Conservation (phyloP, 2,113 vertebrate species). For the Cheilinus undulatus region DNA sequence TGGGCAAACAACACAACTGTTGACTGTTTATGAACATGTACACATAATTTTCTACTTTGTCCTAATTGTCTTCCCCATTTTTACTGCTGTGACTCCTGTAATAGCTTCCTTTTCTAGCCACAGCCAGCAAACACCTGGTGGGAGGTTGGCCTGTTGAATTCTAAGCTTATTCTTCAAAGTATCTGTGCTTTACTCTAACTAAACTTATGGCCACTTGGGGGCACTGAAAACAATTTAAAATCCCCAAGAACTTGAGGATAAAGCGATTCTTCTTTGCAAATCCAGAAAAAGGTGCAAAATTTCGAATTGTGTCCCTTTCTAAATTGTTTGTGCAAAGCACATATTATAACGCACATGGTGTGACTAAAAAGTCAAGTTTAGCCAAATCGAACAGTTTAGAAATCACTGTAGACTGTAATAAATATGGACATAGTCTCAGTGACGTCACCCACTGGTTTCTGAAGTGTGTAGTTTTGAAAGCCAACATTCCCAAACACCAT, state of each 20-base stretch:
- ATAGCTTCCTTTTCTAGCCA: not conserved
- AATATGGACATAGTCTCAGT: too few relatives aligned
- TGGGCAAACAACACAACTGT: conserved; percentile 10
- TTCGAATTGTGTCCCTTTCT: too few relatives aligned
- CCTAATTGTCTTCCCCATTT: conserved; percentile 3
- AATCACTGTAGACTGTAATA: too few relatives aligned
- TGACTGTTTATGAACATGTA: not conserved
- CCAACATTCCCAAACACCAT: too few relatives aligned
- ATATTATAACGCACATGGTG: not conserved
- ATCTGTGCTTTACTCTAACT: too few relatives aligned
- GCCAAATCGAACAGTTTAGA: too few relatives aligned
- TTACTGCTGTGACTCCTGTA: not conserved
- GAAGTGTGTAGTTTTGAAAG: too few relatives aligned
- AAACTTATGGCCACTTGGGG: conserved; percentile 5
- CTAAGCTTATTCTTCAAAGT: not conserved
- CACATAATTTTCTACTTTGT: conserved; percentile 5
- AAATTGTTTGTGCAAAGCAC: too few relatives aligned
- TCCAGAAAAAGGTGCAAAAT: not conserved
- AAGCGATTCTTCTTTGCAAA: too few relatives aligned
- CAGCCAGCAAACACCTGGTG: not conserved
- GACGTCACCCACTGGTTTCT: too few relatives aligned
- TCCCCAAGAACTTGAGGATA: too few relatives aligned
- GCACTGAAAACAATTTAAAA: not conserved
- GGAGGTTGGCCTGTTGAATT: not conserved
- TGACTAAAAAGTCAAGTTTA: not conserved